Evolutionary conservation across 2,113 vertebrate genomes (phyloP), one percentile per base, ranked within the genome.

Genomic region (Solenodon paradoxus): DNA sequence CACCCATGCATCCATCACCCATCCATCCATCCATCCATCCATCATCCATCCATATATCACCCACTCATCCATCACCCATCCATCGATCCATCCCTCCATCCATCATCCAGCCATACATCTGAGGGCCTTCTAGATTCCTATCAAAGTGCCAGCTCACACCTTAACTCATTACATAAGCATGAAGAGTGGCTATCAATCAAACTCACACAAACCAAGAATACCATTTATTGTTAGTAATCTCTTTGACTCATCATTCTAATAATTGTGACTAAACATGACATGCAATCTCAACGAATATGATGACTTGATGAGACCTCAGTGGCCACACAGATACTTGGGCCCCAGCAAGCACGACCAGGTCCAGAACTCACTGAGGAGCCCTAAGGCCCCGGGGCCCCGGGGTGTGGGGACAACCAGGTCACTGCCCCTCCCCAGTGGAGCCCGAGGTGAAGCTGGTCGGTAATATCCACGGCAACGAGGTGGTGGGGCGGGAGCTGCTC

Each of bases 381-480:
- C 45, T 6, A 19, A 3, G 80, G 57, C 38, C 32, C 57, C 0
- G 1, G 26, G 49, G 47, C 40, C 40, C 59, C 1, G 1, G 64
- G 69, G 22, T 16, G 38, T 6, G 30, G 68, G 32, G 35, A 49
- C 2, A 0, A 20, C 15, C 22, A 24, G 88, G 40, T 95, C 38
- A 4, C 91, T 71, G 71, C 95, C 38, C 95, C 93, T 97, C 66
- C 81, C n/a, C 97, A 99, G 99, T 99, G 97, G 98, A 99, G 97
- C 99, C 99, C 9, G 99, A 99, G 98, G 98, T 99, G 95, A 99
- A 99, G 96, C 98, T 99, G 55, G 97, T 99, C 28, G 99, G 98
- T 55, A 99, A 99, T 98, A 99, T 99, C 98, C 99, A 99, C 0
- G 99, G 99, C 74, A 99, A 99, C 20, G 99, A 99, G 98, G 99